Percentiles rank a stretch among this genome's conserved stretches.
phyloP scores from a whole-genome alignment of 2,888 invertebrate genomes.

The Ectemnius cavifrons region DNA sequence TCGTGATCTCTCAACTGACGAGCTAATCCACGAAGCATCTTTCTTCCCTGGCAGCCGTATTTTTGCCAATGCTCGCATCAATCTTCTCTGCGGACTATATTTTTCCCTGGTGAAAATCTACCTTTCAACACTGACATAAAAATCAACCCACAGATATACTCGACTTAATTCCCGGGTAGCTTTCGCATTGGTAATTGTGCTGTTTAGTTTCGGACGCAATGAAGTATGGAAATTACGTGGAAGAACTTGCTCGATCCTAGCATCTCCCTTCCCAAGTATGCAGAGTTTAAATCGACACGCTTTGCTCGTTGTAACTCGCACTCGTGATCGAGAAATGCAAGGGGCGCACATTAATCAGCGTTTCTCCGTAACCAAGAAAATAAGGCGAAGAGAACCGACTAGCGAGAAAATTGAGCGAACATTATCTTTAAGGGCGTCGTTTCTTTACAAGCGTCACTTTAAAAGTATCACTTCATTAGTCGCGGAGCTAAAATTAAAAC shows the following conservation, averaged over 20 bases:
- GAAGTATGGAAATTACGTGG: too few species aligned
- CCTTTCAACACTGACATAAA: too few species aligned
- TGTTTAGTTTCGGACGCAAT: too few species aligned
- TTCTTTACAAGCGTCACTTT: neutral
- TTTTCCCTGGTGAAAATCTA: too few species aligned
- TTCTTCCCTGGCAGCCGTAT: neutral
- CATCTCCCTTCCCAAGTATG: too few species aligned
- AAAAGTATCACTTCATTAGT: neutral
- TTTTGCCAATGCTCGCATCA: neutral
- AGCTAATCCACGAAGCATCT: conserved; percentile 28
- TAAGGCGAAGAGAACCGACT: neutral
- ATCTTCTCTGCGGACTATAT: neutral
- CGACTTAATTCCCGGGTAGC: too few species aligned
- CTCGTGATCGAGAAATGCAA: conserved; percentile 4
- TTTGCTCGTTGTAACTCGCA: neutral
- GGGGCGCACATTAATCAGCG: conserved; percentile 12
- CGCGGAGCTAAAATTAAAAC: neutral
- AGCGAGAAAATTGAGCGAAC: conserved; percentile 47
- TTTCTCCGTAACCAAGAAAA: conserved; percentile 12
- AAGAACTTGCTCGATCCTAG: too few species aligned
- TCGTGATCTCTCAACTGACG: conserved; percentile 10
- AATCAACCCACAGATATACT: too few species aligned
- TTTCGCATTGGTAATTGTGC: too few species aligned
- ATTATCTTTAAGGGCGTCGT: conserved; percentile 29
- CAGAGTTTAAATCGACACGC: too few species aligned